Evolutionary conservation across 2,113 vertebrate species (phyloP), one percentile per base, ranked within the genome.

Genomic region (Lepus americanus): DNA sequence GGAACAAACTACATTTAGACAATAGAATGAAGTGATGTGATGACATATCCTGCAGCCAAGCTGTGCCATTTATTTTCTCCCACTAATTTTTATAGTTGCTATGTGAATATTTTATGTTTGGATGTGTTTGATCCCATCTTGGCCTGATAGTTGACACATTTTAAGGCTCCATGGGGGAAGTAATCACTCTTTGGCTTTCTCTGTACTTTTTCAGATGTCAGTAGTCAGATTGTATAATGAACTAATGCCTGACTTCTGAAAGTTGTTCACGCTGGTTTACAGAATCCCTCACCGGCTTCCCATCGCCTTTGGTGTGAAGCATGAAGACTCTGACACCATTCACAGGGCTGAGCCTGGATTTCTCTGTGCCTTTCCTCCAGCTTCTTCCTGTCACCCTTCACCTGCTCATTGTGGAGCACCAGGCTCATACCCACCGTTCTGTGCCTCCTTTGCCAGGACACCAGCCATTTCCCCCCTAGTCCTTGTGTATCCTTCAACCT

Each of bases 1-100:
- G 95, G 70, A 87, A 74, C 89, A 86, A 97, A 96, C 91, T 85
- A 73, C 61, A 76, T 70, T 73, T 39, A 85, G 77, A 94, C 76
- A 72, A 25, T 53, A 72, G 69, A 84, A 80, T 12, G 29, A 17
- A 61, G 81, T n/a, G 1, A 2, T 27, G 59, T 23, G 22, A n/a
- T 2, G 25, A 67, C 17, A 61, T 67, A 61, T 20, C 80, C 94
- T 19, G 8, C 5, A 3, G 61, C 36, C 16, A 0, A 7, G 16
- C 53, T 16, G 16, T 11, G 27, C 25, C 2, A 0, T 55, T 93
- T 63, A 67, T 83, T 95, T 23, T 27, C 87, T 87, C 59, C 84
- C 0, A 1, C 22, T 78, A 29, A 55, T n/a, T 74, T 73, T 64
- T 53, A 44, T 25, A 19, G 33, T 69, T 72, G 53, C 44, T 49